Percentiles rank a stretch among this genome's conserved stretches.
Evolutionary conservation across 2,888 invertebrate genomes (phyloP).

Genomic region (Latrodectus hesperus): DNA sequence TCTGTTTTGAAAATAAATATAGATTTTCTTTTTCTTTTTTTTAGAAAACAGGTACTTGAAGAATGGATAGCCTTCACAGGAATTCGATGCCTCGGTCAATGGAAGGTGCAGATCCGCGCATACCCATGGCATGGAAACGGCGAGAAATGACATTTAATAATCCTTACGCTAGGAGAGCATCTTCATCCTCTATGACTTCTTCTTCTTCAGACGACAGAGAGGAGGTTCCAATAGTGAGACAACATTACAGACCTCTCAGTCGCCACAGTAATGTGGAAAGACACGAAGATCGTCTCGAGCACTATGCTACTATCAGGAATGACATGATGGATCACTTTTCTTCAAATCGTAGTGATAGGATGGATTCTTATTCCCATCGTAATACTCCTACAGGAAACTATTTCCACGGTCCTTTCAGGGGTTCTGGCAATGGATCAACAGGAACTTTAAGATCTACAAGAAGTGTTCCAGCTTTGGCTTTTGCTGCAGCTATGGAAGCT

Average conservation of each 20-base stretch:
- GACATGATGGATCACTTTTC: conserved; percentile 54
- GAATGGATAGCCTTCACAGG: conserved; percentile 51
- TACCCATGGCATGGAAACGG: conserved; percentile 70
- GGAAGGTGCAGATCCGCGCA: conserved; percentile 57
- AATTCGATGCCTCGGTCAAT: conserved; percentile 26
- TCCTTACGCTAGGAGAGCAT: conserved; percentile 59
- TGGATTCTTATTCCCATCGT: conserved; percentile 44
- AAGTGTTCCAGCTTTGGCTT: conserved; percentile 70
- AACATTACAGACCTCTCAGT: conserved; percentile 63
- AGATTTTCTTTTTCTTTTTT: too few relatives aligned
- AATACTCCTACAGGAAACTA: conserved; percentile 35
- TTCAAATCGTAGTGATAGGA: conserved; percentile 47
- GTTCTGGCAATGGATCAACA: conserved; percentile 40
- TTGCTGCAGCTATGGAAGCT: conserved; percentile 62
- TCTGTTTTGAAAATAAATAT: too few relatives aligned
- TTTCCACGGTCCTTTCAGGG: conserved; percentile 47
- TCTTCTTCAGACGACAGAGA: conserved; percentile 70
- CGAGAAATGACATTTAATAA: conserved; percentile 66
- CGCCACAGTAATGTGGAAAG: conserved; percentile 53
- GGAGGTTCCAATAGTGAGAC: conserved; percentile 69
- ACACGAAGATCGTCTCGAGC: conserved; percentile 54
- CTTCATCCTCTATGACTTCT: conserved; percentile 68
- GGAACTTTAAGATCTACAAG: conserved; percentile 70
- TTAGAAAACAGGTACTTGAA: background rate
- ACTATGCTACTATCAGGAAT: conserved; percentile 59